Base-by-base conservation (phyloP, 2,113 vertebrate genomes). In the Hyaena hyaena region DNA sequence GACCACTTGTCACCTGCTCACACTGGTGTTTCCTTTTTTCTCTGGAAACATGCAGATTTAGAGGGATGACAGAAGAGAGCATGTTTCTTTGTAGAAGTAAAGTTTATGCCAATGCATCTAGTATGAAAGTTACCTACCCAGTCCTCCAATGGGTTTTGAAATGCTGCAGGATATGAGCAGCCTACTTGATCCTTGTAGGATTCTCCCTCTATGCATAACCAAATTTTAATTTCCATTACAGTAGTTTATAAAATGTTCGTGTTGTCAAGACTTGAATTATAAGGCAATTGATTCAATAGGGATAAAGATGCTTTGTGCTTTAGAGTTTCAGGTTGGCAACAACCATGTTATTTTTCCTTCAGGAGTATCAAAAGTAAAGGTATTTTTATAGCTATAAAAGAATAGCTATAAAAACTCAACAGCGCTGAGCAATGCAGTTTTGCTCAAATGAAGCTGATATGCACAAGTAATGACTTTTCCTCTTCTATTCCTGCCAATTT, bases 201-300 rank as follows among this genome's bases (percentile, higher is more conserved):
- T 43, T 61, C 28, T 94, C 31, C 50, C n/a, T 23, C 21, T 53
- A 26, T 48, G 45, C 45, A 79, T n/a, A 82, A 77, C 35, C 74
- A 88, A 81, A 73, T 85, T 86, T 89, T 81, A 83, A 76, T 89
- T 76, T 92, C 79, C 24, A 63, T 26, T 58, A 15, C 8, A 43
- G 10, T 50, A n/a, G 53, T 86, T 87, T 83, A 65, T 55, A 76
- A 77, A 90, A 61, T 61, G 35, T 81, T 66, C 84, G 24, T 39
- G 73, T 68, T 86, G 79, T n/a, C 48, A 89, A 96, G 39, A 80
- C 15, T 90, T 92, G 77, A 88, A 74, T 80, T 69, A 50, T 53
- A 89, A 95, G 33, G 63, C 76, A 92, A 28, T 63, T 73, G 26
- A n/a, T 55, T 96, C 69, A 45, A 43, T 45, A 35, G 66, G 45